phyloP scores from a whole-genome alignment of 1,140 invertebrate genomes.

The Melitaea cinxia region DNA sequence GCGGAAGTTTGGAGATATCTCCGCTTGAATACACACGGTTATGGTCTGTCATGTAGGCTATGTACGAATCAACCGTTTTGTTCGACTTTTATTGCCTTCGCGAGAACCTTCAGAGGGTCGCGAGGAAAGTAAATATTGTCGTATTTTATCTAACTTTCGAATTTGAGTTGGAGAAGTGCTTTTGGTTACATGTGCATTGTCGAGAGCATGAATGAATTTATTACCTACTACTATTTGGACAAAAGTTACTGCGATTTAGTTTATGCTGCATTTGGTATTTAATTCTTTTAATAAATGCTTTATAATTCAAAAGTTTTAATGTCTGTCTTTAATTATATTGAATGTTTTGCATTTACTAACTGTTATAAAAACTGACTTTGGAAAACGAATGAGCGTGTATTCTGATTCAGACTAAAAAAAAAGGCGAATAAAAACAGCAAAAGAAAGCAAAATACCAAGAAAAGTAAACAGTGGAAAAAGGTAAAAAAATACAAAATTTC shows the following conservation, averaged over 20 bases:
- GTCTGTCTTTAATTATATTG: too few relatives aligned
- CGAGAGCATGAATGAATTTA: neutral
- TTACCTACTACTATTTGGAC: neutral
- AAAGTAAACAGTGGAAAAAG: neutral
- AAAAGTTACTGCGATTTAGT: neutral
- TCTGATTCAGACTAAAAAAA: too few relatives aligned
- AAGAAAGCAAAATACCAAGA: neutral
- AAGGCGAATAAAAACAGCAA: too few relatives aligned
- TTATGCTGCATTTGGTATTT: too few relatives aligned
- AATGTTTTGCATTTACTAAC: too few relatives aligned
- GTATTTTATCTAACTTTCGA: neutral
- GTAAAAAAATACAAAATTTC: neutral
- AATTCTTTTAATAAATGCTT: too few relatives aligned
- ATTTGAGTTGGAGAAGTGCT: conserved; percentile 3
- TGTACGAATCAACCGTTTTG: conserved; percentile 32
- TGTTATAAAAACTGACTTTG: too few relatives aligned
- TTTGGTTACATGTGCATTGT: neutral
- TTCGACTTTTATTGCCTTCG: conserved; percentile 25
- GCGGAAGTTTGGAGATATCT: conserved; percentile 52
- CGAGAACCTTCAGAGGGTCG: conserved; percentile 9
- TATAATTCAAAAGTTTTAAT: too few relatives aligned
- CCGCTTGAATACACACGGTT: conserved; percentile 40
- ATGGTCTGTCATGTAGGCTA: conserved; percentile 25
- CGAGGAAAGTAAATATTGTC: neutral
- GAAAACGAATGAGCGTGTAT: too few relatives aligned